Base-by-base conservation (phyloP, 2,797 vertebrate species). In the Tolypeutes matacus region DNA sequence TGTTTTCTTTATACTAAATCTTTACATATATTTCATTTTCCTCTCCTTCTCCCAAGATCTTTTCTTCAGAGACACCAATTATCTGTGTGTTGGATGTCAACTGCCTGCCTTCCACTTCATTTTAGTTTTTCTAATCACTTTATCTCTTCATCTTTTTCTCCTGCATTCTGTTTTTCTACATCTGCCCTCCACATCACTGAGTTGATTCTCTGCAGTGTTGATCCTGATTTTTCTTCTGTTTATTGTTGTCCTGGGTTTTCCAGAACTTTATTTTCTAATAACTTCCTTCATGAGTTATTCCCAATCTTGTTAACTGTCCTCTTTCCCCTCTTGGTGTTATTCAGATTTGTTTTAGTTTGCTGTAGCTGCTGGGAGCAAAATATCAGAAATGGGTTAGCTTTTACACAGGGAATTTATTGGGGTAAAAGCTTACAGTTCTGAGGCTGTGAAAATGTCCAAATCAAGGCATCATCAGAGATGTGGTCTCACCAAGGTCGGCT, bases 221-320 rank as follows among this genome's bases (percentile, higher is more conserved):
- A 1, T 31, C 46, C 11, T 29, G 4, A 18, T 1, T 29, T 9
- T 53, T 75, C 31, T 0, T 67, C 20, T 6, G 7, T 36, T 39
- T 21, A 5, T 4, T 7, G 2, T 6, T 21, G 23, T 29, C 21
- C n/a, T 0, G 0, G 31, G 9, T 14, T 34, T 56, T 76, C 39
- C 42, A 29, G 86, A 0, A 0, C 56, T 1, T 13, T 6, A 62
- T 36, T 36, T 62, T 34, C 36, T 5, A 18, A 18, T 34, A 5
- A 14, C 23, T 31, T 14, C 9, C 10, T 1, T 1, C 21, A 11
- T 17, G 53, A 53, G 53, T 18, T 53, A 5, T 27, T 14, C 27
- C 13, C 25, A 42, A 18, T 42, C 31, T 62, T 9, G 7, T 18
- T 17, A 8, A 1, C 21, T 8, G 31, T 11, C 2, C 39, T 5